phyloP scores from a whole-genome alignment of 2,888 invertebrate genomes.

The Neria commutata region DNA sequence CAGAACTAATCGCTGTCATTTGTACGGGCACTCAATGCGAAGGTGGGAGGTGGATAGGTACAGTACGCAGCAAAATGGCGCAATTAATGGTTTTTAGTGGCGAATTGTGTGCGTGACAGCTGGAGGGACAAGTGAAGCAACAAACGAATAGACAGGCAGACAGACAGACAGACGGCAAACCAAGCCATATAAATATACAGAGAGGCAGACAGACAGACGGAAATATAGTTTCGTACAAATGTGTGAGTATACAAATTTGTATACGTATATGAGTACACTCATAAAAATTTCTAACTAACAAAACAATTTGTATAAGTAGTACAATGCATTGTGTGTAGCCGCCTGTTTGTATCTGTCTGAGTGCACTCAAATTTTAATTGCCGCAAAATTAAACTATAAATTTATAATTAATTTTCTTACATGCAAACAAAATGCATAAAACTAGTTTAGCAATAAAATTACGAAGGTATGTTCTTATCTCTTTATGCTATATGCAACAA shows the following conservation, averaged over 20 bases:
- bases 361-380: slow-evolving; percentile 4
- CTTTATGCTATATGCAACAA: neutral
- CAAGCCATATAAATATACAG: neutral
- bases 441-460: neutral
- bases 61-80: neutral
- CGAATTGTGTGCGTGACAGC: neutral
- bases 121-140: neutral
- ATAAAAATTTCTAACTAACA: neutral
- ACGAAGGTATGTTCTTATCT: neutral
- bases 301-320: neutral
- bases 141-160: neutral
- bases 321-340: too few species aligned
- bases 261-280: neutral
- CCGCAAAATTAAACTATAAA: slow-evolving; percentile 3
- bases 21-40: too few species aligned
- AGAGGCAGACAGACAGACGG: too few species aligned
- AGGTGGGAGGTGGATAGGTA: too few species aligned
- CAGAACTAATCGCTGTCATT: neutral
- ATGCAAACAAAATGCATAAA: neutral
- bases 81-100: slow-evolving; percentile 7
- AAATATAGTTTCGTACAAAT: neutral
- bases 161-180: too few species aligned
- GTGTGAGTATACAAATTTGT: neutral
- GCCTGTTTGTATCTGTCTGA: neutral
- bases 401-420: slow-evolving; percentile 1